Percentiles rank a stretch among this genome's conserved stretches.
These are phyloP conservation scores for Harpalus rubripes DNA, from an alignment of 2,888 invertebrate genomes.

Conservation along the genomic window DNA sequence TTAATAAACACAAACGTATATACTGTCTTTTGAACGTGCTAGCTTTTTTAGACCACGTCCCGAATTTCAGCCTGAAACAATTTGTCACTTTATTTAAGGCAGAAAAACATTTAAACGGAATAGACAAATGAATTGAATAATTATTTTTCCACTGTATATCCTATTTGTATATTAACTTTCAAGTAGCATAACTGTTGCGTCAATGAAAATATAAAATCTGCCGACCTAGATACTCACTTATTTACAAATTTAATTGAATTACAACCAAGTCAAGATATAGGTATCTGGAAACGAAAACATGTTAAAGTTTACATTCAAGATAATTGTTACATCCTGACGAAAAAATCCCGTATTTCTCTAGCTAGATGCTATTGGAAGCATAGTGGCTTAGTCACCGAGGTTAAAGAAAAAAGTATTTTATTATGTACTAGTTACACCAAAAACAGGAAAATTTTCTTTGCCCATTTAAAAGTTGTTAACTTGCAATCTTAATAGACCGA, in stretches of 20 bases:
- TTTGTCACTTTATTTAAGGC: no score
- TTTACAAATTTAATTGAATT: neutral
- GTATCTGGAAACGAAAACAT: slow-evolving; percentile 29
- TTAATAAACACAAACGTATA: no score
- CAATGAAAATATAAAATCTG: slow-evolving; percentile 9
- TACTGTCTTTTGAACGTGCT: no score
- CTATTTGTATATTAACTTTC: slow-evolving; percentile 8
- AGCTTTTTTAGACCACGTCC: no score
- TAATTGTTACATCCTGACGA: neutral
- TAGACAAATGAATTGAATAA: slow-evolving; percentile 10
- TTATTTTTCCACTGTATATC: neutral
- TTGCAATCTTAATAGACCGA: slow-evolving; percentile 1
- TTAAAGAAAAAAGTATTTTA: slow-evolving; percentile 20
- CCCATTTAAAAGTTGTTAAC: slow-evolving; percentile 26
- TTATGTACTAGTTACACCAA: slow-evolving; percentile 3
- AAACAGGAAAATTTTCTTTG: slow-evolving; percentile 13
- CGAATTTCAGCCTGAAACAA: no score
- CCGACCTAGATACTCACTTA: neutral
- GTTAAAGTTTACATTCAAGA: slow-evolving; percentile 11
- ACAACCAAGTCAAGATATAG: no score
- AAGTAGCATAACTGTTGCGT: neutral
- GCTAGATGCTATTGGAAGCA: slow-evolving; percentile 36
- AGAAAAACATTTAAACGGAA: neutral
- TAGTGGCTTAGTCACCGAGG: neutral
- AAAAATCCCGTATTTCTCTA: slow-evolving; percentile 27